These are phyloP conservation scores for Coregonus sp. DNA, from an alignment of 2,797 vertebrate species.

Conservation along the genomic window DNA sequence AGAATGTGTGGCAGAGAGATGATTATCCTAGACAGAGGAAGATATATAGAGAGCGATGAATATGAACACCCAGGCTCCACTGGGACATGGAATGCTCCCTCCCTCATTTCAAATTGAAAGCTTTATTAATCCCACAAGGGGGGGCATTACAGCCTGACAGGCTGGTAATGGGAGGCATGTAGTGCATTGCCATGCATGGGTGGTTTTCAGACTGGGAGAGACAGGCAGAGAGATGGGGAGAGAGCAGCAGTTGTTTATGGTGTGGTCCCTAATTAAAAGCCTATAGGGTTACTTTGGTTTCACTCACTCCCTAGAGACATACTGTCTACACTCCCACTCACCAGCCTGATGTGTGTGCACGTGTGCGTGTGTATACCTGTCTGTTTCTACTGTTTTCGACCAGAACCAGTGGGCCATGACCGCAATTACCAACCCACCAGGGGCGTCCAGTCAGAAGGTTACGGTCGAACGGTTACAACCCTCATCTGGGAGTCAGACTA, in stretches of 20 bases:
- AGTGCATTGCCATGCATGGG: neutral
- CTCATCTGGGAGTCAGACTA: conserved; percentile 1
- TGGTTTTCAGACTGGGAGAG: conserved; percentile 13
- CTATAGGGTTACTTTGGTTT: conserved; percentile 22
- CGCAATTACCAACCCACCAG: conserved; percentile 24
- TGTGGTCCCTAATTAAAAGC: conserved; percentile 40
- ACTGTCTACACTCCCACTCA: conserved; percentile 5
- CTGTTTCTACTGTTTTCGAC: neutral
- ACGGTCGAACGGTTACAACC: conserved; percentile 23
- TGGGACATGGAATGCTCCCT: conserved; percentile 13
- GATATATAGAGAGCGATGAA: neutral
- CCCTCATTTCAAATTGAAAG: conserved; percentile 63
- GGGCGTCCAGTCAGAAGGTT: conserved; percentile 21
- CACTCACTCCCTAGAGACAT: conserved; percentile 35
- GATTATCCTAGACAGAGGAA: neutral
- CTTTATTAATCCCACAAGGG: conserved; percentile 64
- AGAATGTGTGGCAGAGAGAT: neutral
- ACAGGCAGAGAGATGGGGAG: conserved; percentile 22
- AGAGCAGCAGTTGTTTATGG: conserved; percentile 31
- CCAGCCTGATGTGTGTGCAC: conserved; percentile 21
- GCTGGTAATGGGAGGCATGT: conserved; percentile 41
- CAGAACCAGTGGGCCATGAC: neutral
- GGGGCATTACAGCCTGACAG: conserved; percentile 47
- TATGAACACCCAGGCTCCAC: neutral
- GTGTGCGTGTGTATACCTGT: neutral